Evolutionary conservation across 1,140 invertebrate genomes (phyloP), one percentile per base, ranked within the genome.

Genomic region (Zaprionus kolodkinae): DNA sequence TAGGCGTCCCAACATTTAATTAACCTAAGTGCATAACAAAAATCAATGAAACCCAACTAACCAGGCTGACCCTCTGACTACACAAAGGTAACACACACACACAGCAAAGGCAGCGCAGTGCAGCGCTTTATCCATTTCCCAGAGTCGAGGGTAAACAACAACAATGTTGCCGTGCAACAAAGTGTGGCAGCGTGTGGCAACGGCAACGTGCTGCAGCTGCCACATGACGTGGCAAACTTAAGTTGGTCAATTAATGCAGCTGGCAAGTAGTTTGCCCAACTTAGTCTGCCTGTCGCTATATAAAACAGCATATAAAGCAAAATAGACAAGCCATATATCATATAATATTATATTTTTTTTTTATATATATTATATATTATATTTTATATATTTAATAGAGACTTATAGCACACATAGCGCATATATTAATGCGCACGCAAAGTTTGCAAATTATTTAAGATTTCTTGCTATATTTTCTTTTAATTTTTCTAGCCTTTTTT

Each of bases 21-120:
- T 87, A 87, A 81, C 43, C 80, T 88, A 78, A 87, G 83, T 88
- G 83, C 79, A 72, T 65, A 68, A 48, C 54, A 65, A 59, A 78
- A 88, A 77, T 88, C 79, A 87, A 87, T 79, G 63, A 74, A 43
- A 15, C 30, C 36, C 40, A 55, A 48, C 56, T 48, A 36, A 25
- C 17, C 36, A 13, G 11, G 17, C 17, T 50, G 45, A 25, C 45
- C 45, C 45, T 30, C 45, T 21, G 21, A 21, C 21, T 21, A 21
- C 21, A 1, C 13, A n/a, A 25, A 54, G 50, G 12, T 4, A 27
- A 55, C 21, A 21, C 21, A 1, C 25, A 55, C 21, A 21, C 21
- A 1, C 25, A 27, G 17, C 27, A 55, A 50, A 48, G 45, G n/a
- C 45, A 48, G 45, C 15, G 17, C 45, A n/a, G n/a, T 21, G 21